A percentile compares a stretch with the other conserved stretches of the same genome.
phyloP scores from a whole-genome alignment of 1,140 invertebrate species.

The Periplaneta americana region DNA sequence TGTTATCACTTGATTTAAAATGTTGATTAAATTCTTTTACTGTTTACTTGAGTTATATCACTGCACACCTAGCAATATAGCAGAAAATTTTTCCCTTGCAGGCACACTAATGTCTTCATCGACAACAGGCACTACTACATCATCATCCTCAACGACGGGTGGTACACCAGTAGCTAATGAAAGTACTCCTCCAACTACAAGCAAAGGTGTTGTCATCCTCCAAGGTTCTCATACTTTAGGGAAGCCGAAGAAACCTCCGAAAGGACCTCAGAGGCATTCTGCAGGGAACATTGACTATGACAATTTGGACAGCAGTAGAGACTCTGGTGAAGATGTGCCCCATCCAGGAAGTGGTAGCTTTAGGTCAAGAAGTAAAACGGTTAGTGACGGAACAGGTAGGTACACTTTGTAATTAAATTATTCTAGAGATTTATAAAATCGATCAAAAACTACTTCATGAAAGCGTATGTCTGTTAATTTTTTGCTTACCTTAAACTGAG shows the following conservation, averaged over 20 bases:
- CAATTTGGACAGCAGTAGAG: constrained; percentile 49
- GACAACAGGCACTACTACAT: not conserved
- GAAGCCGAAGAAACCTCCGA: constrained; percentile 63
- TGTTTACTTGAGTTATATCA: too few species aligned
- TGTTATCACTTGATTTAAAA: too few species aligned
- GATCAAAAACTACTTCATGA: too few species aligned
- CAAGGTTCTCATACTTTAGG: constrained; percentile 58
- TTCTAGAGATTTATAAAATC: too few species aligned
- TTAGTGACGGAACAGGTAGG: constrained; percentile 74
- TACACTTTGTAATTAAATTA: not conserved
- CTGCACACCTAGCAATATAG: too few species aligned
- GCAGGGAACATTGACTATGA: constrained; percentile 85
- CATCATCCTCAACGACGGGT: not conserved
- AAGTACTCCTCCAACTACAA: not conserved
- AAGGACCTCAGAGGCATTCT: constrained; percentile 78
- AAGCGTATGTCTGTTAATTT: too few species aligned
- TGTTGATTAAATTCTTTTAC: too few species aligned
- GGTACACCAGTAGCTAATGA: not conserved
- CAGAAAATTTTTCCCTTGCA: not conserved
- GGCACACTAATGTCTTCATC: not conserved
- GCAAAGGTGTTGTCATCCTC: constrained; percentile 35
- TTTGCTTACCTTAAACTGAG: too few species aligned
- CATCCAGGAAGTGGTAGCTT: constrained; percentile 48
- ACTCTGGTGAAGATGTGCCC: constrained; percentile 34
- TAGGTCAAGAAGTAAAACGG: constrained; percentile 80